Percentiles rank a stretch among this genome's conserved stretches.
These are phyloP conservation scores for Pitta sordida DNA, from an alignment of 2,113 vertebrate species.

Conservation along the genomic window DNA sequence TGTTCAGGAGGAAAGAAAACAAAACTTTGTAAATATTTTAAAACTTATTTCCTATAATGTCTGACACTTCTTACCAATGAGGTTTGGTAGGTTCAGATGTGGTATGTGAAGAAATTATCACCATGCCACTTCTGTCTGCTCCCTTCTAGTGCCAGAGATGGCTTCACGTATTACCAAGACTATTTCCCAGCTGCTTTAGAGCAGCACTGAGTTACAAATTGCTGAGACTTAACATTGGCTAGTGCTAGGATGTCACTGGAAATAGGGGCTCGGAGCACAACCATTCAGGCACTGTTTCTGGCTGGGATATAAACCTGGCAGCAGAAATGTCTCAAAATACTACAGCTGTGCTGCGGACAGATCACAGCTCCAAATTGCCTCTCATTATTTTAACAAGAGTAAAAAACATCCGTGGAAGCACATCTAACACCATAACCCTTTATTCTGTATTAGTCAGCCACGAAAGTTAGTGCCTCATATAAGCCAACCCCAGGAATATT, in stretches of 20 bases:
- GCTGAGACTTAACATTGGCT: conserved; percentile 4
- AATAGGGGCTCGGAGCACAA: neutral
- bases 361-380: conserved; percentile 27
- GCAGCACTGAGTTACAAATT: neutral
- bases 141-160: neutral
- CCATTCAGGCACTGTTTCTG: conserved; percentile 17
- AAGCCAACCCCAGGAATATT: neutral
- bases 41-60: conserved; percentile 24
- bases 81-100: neutral
- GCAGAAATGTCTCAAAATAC: conserved; percentile 31
- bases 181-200: neutral
- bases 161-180: neutral
- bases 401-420: conserved; percentile 9
- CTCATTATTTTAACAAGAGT: conserved; percentile 19
- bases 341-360: conserved; percentile 14
- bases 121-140: neutral
- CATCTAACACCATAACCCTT: neutral
- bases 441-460: neutral
- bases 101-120: conserved; percentile 27
- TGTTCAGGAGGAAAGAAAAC: conserved; percentile 52
- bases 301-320: conserved; percentile 15
- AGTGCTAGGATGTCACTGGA: conserved; percentile 13
- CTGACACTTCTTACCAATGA: conserved; percentile 15
- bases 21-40: conserved; percentile 39
- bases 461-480: neutral